Evolutionary conservation across 2,113 vertebrate genomes (phyloP).

Genomic region (Labeo catla): DNA sequence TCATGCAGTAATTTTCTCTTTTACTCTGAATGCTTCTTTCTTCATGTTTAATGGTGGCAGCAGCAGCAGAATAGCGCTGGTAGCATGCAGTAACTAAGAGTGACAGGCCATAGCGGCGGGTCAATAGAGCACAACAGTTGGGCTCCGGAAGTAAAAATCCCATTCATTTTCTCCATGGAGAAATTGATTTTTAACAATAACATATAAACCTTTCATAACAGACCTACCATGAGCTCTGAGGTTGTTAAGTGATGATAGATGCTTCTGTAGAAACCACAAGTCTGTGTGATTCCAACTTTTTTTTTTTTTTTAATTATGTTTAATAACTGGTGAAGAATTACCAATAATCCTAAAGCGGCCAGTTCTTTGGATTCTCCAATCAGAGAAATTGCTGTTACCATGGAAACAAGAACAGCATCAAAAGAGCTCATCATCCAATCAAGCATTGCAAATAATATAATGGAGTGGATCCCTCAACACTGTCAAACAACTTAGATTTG

Average conservation of each 20-base stretch:
- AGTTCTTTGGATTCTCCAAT: neutral
- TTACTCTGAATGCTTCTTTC: neutral
- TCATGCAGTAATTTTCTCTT: neutral
- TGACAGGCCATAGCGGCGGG: neutral
- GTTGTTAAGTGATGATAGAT: neutral
- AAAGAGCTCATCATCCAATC: neutral
- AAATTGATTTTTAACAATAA: neutral
- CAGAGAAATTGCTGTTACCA: neutral
- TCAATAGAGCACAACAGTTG: neutral
- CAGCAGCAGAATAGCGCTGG: neutral
- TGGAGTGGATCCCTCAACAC: neutral
- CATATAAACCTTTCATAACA: constrained; percentile 1
- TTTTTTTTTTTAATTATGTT: neutral
- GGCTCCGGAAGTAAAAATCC: neutral
- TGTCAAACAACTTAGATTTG: neutral
- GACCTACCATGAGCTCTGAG: neutral
- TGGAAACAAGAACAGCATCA: neutral
- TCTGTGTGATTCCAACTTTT: neutral
- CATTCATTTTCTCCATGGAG: neutral
- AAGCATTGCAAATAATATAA: neutral
- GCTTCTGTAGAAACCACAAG: neutral
- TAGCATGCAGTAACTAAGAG: neutral
- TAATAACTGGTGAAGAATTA: neutral
- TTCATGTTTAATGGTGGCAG: neutral
- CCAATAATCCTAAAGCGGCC: neutral